phyloP scores from a whole-genome alignment of 2,797 vertebrate species.

The Alosa sapidissima region DNA sequence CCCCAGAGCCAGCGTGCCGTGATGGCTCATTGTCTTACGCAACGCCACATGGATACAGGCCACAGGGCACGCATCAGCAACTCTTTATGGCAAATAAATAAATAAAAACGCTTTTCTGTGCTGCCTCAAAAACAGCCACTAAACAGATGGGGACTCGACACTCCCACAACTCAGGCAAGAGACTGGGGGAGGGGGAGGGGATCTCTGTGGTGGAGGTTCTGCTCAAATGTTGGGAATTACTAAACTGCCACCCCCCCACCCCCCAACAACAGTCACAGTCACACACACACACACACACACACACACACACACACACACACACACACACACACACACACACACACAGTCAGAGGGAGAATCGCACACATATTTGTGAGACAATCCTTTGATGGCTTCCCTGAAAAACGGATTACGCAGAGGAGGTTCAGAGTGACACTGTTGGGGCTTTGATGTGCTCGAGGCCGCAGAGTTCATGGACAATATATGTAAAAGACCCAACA shows the following conservation, averaged over 20 bases:
- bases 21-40: background rate
- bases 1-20: background rate
- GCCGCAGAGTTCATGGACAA: background rate
- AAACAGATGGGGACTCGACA: background rate
- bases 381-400: constrained; percentile 6
- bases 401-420: background rate
- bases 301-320: constrained; percentile 3
- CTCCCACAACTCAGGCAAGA: background rate
- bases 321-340: constrained; percentile 22
- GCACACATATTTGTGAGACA: background rate
- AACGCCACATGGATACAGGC: background rate
- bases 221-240: background rate
- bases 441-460: background rate
- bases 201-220: background rate
- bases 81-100: background rate
- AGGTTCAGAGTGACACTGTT: background rate
- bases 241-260: background rate
- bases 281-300: constrained; percentile 19
- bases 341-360: background rate
- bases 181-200: background rate
- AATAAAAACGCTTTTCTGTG: background rate
- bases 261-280: background rate
- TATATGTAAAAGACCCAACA: background rate
- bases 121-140: background rate
- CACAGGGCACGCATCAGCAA: background rate